Conservation (phyloP, 2,113 vertebrate species). For the Saimiri boliviensis region DNA sequence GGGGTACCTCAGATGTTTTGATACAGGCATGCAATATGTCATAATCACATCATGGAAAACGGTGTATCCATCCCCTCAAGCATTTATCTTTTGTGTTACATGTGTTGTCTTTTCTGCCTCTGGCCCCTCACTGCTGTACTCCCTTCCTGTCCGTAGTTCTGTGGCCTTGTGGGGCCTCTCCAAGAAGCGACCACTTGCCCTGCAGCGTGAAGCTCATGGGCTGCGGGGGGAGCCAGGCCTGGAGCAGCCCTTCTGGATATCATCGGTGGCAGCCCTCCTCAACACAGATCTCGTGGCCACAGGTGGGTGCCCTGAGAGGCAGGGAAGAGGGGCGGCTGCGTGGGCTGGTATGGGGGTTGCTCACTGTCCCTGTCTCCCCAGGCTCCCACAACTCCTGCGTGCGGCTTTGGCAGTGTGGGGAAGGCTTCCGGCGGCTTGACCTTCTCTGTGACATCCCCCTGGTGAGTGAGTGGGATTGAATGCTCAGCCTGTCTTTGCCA, state of each 20-base stretch:
- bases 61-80: no score
- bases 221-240: slow-evolving; percentile 85
- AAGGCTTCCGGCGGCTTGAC: slow-evolving; percentile 89
- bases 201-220: slow-evolving; percentile 91
- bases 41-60: no score
- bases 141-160: slow-evolving; percentile 81
- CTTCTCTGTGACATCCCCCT: slow-evolving; percentile 90
- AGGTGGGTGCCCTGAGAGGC: slow-evolving; percentile 80
- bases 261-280: slow-evolving; percentile 89
- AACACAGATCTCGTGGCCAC: slow-evolving; percentile 93
- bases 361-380: slow-evolving; percentile 62
- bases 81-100: no score
- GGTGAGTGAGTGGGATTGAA: slow-evolving; percentile 81
- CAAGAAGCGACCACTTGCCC: slow-evolving; percentile 93
- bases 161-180: slow-evolving; percentile 94
- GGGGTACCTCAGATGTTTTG: no score
- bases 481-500: not conserved
- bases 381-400: slow-evolving; percentile 91
- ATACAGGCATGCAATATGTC: no score
- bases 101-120: not conserved
- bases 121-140: not conserved
- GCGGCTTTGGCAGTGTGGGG: slow-evolving; percentile 93
- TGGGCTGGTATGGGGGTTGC: rapidly evolving
- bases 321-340: rapidly evolving
- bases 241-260: slow-evolving; percentile 92